Base-by-base conservation (phyloP, 2,797 vertebrate species). In the Coracias cyanogaster region DNA sequence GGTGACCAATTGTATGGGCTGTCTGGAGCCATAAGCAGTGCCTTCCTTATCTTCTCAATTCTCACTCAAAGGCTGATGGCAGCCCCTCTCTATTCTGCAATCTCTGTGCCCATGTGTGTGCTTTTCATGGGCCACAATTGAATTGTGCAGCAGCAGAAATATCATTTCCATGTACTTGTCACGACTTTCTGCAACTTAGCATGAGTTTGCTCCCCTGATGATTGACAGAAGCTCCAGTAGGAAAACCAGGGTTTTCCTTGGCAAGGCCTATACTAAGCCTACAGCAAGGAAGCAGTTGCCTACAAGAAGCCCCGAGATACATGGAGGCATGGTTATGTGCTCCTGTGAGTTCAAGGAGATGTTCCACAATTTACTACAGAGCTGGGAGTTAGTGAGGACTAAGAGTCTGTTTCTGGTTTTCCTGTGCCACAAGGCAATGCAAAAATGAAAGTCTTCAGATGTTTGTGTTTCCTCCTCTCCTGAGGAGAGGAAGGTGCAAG, bases 91-190 rank as follows among this genome's bases (percentile, higher is more conserved):
- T 11, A 1, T 12, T 41, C 67, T 15, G 17, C 29, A 10, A 3
- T 33, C n/a, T 22, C 17, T 31, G 15, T 43, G 19, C 13, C 8
- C 0, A 0, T 46, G 10, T 5, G 9, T 19, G 37, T n/a, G 19
- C 57, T 61, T 88, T 86, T 37, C 11, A 1, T 17, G 45, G 51
- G 10, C 46, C 24, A 2, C 2, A 8, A 48, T 2, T 14, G 1
- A 10, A 1, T 8, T 37, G 10, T 57, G 58, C 57, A 39, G 41
- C 57, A 81, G 46, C 52, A 85, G 43, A 2, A 84, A 31, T 9
- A 3, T 26, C 1, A 12, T 66, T 49, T 67, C 51, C 2, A 0
- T 26, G 5, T 73, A 58, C 26, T 82, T 70, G 45, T 37, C 0
- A 1, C 49, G 17, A 37, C 31, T 70, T 49, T 14, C 19, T 81